Percentiles rank a stretch among this genome's conserved stretches.
Evolutionary conservation across 2,888 invertebrate genomes (phyloP).

Genomic region (Drosophila neotestacea): DNA sequence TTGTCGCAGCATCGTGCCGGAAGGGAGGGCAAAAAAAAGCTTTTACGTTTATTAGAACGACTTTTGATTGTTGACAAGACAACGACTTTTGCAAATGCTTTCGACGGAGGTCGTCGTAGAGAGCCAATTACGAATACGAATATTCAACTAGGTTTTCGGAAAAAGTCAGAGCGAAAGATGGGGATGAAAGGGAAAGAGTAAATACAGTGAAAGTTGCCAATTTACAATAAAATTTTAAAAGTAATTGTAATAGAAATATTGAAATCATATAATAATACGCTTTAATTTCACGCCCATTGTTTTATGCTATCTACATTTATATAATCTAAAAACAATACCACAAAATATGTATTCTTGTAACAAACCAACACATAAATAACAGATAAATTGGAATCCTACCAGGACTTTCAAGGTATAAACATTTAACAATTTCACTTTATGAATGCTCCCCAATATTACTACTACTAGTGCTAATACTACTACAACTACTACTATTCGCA

Average conservation of each 20-base stretch:
- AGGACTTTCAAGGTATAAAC: constrained; percentile 86
- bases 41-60: constrained; percentile 74
- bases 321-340: constrained; percentile 33
- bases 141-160: not conserved
- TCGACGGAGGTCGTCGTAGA: constrained; percentile 7
- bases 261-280: constrained; percentile 70
- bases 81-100: constrained; percentile 52
- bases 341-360: constrained; percentile 68
- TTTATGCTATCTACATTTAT: constrained; percentile 52
- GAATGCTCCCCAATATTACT: constrained; percentile 38
- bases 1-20: constrained; percentile 34
- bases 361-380: constrained; percentile 76
- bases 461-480: constrained; percentile 37
- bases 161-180: not conserved
- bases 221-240: not conserved
- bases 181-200: not conserved
- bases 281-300: constrained; percentile 72
- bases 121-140: constrained; percentile 32
- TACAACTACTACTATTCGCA: constrained; percentile 15
- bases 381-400: constrained; percentile 86
- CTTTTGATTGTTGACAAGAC: constrained; percentile 75
- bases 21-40: constrained; percentile 51
- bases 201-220: constrained; percentile 17
- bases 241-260: constrained; percentile 26
- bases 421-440: constrained; percentile 76